These are phyloP conservation scores for Meganola albula DNA, from an alignment of 2,888 invertebrate species.

Conservation along the genomic window DNA sequence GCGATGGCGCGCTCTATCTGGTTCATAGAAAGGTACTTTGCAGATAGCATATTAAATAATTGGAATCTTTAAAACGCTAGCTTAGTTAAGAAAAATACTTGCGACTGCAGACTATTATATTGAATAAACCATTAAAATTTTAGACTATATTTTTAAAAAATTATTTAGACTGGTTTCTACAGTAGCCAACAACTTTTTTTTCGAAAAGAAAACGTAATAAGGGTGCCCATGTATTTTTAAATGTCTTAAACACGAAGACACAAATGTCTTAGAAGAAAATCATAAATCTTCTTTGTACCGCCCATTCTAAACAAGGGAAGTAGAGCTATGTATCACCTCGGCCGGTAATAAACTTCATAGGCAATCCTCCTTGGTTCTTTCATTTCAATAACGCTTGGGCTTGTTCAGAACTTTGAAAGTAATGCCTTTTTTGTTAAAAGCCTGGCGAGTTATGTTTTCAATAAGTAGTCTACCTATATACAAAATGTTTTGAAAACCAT, in stretches of 20 bases:
- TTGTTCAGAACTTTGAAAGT: conserved; percentile 50
- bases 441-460: conserved; percentile 20
- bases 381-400: conserved; percentile 58
- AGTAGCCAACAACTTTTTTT: no score
- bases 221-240: conserved; percentile 27
- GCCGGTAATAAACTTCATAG: conserved; percentile 46
- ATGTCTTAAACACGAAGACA: conserved; percentile 19
- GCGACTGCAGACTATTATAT: no score
- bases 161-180: no score
- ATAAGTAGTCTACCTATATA: conserved; percentile 19
- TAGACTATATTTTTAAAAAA: no score
- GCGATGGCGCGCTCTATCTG: no score
- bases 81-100: no score
- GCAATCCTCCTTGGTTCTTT: conserved; percentile 45
- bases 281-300: conserved; percentile 26
- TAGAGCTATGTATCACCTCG: conserved; percentile 45
- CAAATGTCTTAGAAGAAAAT: conserved; percentile 20
- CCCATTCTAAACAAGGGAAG: conserved; percentile 44
- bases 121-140: no score
- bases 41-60: no score
- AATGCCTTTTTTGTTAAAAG: conserved; percentile 44
- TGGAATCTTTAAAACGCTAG: no score
- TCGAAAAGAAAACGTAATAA: conserved; percentile 20
- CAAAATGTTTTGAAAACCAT: not conserved
- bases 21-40: no score